Evolutionary conservation across 2,888 invertebrate species (phyloP).

Genomic region (Lycophotia porphyrea): DNA sequence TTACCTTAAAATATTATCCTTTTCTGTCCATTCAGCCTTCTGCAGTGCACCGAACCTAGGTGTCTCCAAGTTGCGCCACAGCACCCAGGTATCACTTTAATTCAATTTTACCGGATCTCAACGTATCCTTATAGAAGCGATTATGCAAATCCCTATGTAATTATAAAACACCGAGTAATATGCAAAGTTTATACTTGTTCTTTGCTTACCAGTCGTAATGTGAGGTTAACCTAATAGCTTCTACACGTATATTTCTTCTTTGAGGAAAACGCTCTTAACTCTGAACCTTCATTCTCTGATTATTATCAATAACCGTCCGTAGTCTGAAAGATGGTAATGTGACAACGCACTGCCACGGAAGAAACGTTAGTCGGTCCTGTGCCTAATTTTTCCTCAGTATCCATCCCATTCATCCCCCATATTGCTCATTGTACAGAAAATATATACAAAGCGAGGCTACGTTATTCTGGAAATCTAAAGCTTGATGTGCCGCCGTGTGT

Average conservation of each 20-base stretch:
- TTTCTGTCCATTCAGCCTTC: neutral
- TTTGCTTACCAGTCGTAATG: conserved; percentile 16
- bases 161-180: conserved; percentile 38
- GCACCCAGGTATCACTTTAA: conserved; percentile 36
- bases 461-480: too few relatives aligned
- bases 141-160: conserved; percentile 52
- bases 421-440: too few relatives aligned
- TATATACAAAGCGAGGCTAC: too few relatives aligned
- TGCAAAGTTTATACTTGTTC: conserved; percentile 31
- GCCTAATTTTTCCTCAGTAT: neutral
- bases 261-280: neutral
- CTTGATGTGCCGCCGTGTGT: too few relatives aligned
- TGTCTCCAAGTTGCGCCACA: conserved; percentile 28
- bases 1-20: neutral
- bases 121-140: conserved; percentile 42
- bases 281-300: neutral
- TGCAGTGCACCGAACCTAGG: neutral
- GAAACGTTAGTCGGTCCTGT: neutral
- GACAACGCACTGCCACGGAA: neutral
- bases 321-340: neutral
- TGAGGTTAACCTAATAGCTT: conserved; percentile 3
- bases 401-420: too few relatives aligned
- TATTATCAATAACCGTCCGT: neutral
- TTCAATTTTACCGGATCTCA: conserved; percentile 56
- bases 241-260: neutral